Conservation (phyloP, 2,113 vertebrate species). For the Campylomormyrus numenius region DNA sequence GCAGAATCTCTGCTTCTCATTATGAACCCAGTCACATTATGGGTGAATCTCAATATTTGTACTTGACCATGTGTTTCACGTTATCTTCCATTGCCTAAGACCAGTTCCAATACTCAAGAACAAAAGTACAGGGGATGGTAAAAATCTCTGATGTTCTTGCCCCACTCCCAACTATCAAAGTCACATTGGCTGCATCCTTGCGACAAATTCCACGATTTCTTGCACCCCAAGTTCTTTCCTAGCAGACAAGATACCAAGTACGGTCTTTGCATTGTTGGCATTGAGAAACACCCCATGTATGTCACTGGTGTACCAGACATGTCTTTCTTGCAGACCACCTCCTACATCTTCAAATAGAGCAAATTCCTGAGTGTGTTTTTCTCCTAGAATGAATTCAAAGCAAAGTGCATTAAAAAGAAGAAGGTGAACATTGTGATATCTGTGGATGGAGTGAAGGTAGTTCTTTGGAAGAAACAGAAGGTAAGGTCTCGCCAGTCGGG, state of each 20-base stretch:
- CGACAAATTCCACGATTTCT: background rate
- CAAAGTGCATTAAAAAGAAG: conserved; percentile 83
- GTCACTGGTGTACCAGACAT: background rate
- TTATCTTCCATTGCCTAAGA: background rate
- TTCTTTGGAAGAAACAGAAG: conserved; percentile 77
- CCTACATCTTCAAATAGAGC: background rate
- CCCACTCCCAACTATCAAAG: background rate
- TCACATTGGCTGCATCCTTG: background rate
- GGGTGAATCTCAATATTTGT: background rate
- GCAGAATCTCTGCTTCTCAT: background rate
- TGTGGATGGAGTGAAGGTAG: conserved; percentile 70
- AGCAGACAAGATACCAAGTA: background rate
- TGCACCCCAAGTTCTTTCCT: background rate
- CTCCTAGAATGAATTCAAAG: conserved; percentile 82
- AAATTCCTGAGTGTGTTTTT: background rate
- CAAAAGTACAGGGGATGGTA: background rate
- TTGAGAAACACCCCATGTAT: background rate
- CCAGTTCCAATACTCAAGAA: background rate
- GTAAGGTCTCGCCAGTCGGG: conserved; percentile 32
- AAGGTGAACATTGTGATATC: conserved; percentile 81
- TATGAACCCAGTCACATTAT: background rate
- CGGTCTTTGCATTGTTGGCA: background rate
- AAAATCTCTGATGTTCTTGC: background rate
- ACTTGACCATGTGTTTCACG: background rate
- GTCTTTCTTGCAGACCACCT: background rate